phyloP scores from a whole-genome alignment of 1,140 invertebrate species.

The Euura saliciscinereae region DNA sequence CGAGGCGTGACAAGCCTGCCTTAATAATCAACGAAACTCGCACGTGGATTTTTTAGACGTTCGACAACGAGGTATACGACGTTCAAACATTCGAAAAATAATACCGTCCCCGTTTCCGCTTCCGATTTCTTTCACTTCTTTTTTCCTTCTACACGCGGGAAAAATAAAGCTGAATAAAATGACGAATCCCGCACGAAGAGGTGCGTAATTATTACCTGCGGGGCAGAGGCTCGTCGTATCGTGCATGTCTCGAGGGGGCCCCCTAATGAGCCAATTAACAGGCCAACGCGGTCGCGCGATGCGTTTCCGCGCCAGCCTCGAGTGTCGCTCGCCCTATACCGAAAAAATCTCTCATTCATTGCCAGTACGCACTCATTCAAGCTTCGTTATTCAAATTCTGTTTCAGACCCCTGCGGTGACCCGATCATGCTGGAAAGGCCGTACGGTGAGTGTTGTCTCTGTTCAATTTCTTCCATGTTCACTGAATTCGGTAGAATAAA shows the following conservation, averaged over 20 bases:
- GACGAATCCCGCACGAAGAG: background rate
- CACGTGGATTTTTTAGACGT: background rate
- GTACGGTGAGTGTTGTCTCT: background rate
- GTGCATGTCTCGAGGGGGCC: background rate
- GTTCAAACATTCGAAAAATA: no score
- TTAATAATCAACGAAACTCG: background rate
- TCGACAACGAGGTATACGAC: background rate
- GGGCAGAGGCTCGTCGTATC: background rate
- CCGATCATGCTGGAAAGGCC: constrained; percentile 1
- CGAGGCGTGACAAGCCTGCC: constrained; percentile 49
- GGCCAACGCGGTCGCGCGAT: background rate
- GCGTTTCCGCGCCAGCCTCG: background rate
- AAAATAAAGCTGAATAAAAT: background rate
- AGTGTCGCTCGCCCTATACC: background rate
- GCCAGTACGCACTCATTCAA: background rate
- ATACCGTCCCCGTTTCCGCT: no score
- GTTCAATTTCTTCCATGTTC: background rate
- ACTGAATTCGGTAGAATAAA: no score
- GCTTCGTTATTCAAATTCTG: background rate
- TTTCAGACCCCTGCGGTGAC: background rate
- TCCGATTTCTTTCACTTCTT: no score
- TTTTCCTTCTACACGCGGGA: background rate
- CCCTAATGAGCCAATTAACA: constrained; percentile 2
- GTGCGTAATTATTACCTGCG: background rate
- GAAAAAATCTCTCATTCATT: background rate